Conservation (phyloP, 2,113 vertebrate genomes). For the Rhizomys pruinosus region DNA sequence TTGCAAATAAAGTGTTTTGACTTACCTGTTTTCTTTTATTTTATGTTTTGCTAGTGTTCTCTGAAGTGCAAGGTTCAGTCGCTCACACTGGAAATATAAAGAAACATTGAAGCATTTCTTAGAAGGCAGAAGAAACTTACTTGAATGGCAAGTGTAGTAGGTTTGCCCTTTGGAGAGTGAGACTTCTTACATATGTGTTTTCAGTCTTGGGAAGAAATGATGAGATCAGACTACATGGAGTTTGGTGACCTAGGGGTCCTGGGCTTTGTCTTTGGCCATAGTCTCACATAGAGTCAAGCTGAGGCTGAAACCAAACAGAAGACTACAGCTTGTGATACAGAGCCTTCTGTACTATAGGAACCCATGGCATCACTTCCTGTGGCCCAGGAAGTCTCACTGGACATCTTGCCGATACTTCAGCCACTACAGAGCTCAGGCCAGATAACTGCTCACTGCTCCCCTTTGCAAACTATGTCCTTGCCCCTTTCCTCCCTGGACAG, state of each 20-base stretch:
- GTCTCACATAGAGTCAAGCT: neutral
- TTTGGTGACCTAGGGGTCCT: too few species aligned
- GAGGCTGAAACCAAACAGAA: neutral
- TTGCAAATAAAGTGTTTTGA: neutral
- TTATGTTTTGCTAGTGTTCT: slow-evolving; percentile 90
- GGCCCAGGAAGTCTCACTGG: neutral
- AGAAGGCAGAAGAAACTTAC: neutral
- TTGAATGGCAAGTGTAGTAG: neutral
- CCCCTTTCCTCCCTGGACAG: neutral
- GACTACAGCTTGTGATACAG: neutral
- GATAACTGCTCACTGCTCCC: neutral
- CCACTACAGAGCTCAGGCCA: neutral
- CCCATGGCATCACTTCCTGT: neutral
- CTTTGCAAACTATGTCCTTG: too few species aligned
- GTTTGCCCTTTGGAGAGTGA: neutral
- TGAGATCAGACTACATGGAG: neutral
- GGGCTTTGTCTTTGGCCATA: too few species aligned
- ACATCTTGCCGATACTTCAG: neutral
- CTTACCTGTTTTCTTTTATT: slow-evolving; percentile 91
- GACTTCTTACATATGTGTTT: neutral
- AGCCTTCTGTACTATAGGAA: neutral
- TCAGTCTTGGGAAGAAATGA: neutral
- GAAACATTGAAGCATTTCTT: slow-evolving; percentile 36
- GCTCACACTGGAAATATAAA: slow-evolving; percentile 90
- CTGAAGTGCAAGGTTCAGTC: slow-evolving; percentile 92